Conservation (phyloP, 1,140 invertebrate genomes). For the Agraylea sexmaculata region DNA sequence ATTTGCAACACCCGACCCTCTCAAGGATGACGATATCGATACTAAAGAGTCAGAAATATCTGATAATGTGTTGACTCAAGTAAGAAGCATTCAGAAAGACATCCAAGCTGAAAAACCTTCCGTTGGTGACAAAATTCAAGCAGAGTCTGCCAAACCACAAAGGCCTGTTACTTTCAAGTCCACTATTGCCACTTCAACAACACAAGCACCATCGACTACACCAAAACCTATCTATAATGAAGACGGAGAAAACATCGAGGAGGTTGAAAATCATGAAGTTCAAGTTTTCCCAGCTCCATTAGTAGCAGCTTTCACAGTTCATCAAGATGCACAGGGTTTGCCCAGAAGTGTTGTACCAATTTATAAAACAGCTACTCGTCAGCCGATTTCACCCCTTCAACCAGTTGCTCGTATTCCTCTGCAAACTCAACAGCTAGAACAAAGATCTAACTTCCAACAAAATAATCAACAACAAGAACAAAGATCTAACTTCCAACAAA, state of each 20-base stretch:
- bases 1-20: slow-evolving; percentile 28
- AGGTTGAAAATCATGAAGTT: slow-evolving; percentile 55
- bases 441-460: slow-evolving; percentile 24
- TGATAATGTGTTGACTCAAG: slow-evolving; percentile 25
- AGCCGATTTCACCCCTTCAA: slow-evolving; percentile 14
- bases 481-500: slow-evolving; percentile 10
- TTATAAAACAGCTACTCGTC: slow-evolving; percentile 18
- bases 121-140: slow-evolving; percentile 13
- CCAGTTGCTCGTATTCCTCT: slow-evolving; percentile 10
- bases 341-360: slow-evolving; percentile 66
- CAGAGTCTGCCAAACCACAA: slow-evolving; percentile 8
- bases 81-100: slow-evolving; percentile 28
- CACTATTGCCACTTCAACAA: slow-evolving; percentile 32
- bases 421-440: background rate
- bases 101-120: slow-evolving; percentile 22
- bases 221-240: slow-evolving; percentile 47
- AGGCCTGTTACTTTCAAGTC: slow-evolving; percentile 4
- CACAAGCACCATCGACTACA: slow-evolving; percentile 43
- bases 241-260: slow-evolving; percentile 50
- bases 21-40: slow-evolving; percentile 34
- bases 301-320: slow-evolving; percentile 70
- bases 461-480: slow-evolving; percentile 23
- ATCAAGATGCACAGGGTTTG: slow-evolving; percentile 61
- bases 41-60: slow-evolving; percentile 28
- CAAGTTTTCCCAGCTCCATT: slow-evolving; percentile 68